Percentiles rank a stretch among this genome's conserved stretches.
phyloP scores from a whole-genome alignment of 2,888 invertebrate genomes.

The Drosophila nigricruria region DNA sequence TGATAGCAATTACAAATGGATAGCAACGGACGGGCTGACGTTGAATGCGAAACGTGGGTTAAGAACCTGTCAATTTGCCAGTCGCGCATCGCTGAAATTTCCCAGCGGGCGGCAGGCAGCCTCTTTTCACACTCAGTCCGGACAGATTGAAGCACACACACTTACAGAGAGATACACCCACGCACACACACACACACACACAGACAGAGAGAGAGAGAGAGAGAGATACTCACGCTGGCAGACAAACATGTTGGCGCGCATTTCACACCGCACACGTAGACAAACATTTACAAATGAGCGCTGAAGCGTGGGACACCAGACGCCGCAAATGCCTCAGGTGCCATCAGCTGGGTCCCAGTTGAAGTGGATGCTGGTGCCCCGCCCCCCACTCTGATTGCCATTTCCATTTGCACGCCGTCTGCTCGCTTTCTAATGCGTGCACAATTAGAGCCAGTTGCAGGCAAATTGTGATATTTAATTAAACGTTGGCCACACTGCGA shows the following conservation, averaged over 20 bases:
- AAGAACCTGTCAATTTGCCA: constrained; percentile 37
- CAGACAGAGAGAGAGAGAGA: too few relatives aligned
- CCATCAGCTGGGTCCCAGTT: constrained; percentile 20
- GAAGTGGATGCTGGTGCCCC: not conserved
- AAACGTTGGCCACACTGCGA: constrained; percentile 28
- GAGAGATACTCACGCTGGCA: not conserved
- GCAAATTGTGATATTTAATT: constrained; percentile 66
- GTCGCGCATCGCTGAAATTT: constrained; percentile 39
- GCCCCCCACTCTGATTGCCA: not conserved
- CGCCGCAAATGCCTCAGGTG: constrained; percentile 55
- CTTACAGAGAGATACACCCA: not conserved
- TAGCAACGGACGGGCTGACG: not conserved
- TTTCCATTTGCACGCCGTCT: not conserved
- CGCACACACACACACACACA: not conserved
- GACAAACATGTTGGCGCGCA: constrained; percentile 23
- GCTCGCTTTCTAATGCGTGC: constrained; percentile 42
- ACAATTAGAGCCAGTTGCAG: constrained; percentile 62
- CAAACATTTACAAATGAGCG: constrained; percentile 75
- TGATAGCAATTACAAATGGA: not conserved
- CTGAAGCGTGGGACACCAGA: constrained; percentile 58
- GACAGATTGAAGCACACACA: not conserved
- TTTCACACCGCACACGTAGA: constrained; percentile 63
- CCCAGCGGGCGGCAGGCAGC: constrained; percentile 37
- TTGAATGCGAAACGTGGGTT: constrained; percentile 6
- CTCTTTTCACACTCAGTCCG: constrained; percentile 4